A percentile compares a stretch with the other conserved stretches of the same genome.
Evolutionary conservation across 2,888 invertebrate species (phyloP).

Genomic region (Tachina fera): DNA sequence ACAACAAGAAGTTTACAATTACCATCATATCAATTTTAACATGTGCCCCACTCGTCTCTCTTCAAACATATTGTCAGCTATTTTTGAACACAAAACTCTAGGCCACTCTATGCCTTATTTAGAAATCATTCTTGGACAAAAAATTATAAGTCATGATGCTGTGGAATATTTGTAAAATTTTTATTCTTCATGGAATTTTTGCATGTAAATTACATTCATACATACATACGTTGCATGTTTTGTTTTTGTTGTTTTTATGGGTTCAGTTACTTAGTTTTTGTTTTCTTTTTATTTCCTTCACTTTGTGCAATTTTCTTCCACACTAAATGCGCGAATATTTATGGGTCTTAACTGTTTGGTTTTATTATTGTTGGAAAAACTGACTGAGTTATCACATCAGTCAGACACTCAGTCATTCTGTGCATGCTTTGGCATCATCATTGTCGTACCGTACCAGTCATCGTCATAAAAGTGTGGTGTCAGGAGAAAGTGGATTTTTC

Average conservation of each 20-base stretch:
- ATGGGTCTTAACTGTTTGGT: constrained; percentile 56
- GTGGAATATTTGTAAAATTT: constrained; percentile 12
- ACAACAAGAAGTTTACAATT: constrained; percentile 76
- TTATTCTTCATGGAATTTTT: constrained; percentile 61
- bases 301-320: constrained; percentile 62
- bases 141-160: neutral
- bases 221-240: constrained; percentile 64
- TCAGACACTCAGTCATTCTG: constrained; percentile 73
- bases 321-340: constrained; percentile 73
- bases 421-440: constrained; percentile 64
- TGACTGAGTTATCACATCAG: constrained; percentile 76
- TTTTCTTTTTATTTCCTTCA: neutral
- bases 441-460: constrained; percentile 49
- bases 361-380: constrained; percentile 69
- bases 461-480: constrained; percentile 61
- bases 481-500: constrained; percentile 64
- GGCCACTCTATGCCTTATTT: constrained; percentile 15
- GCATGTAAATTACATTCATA: constrained; percentile 61
- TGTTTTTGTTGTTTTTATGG: constrained; percentile 41
- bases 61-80: neutral
- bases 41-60: neutral
- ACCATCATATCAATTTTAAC: constrained; percentile 76
- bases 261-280: constrained; percentile 12
- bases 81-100: constrained; percentile 18
- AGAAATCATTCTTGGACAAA: neutral